Base-by-base conservation (phyloP, 2,888 invertebrate species). In the Linyphia triangularis region DNA sequence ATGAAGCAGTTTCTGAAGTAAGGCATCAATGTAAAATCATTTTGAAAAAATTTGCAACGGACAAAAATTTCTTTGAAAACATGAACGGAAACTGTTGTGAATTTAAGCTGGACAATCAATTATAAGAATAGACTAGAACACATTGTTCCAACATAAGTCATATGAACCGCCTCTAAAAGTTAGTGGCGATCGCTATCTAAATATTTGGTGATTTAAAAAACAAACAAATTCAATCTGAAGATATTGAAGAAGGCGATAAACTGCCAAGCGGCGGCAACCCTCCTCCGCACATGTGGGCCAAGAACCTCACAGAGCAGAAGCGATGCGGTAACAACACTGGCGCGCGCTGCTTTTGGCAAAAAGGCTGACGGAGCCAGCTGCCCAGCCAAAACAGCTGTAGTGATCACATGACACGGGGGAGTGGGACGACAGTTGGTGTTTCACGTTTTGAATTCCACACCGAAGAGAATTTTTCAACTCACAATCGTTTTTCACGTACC, bases 271-370 rank as follows among this genome's bases (percentile, higher is more conserved):
- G 4, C 4, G 24, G 30, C 59, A 73, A 43, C 43, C 63, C 26
- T 7, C 0, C 10, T 33, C 16, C 51, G 16, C 28, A 9, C 37
- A 43, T 63, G 79, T 19, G 63, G 59, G 57, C 51, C 69, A 67
- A 24, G 26, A 59, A 61, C 30, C 67, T 72, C 70, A 51, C 37
- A 26, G 28, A 22, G 59, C 30, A 61, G 61, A 70, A 37, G 59
- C 33, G 81, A 81, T 81, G 81, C 69, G 63, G 83, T 28, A 83
- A 73, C 65, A 83, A 73, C 73, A 63, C n/a, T 9, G n/a, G 51
- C n/a, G 51, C 16, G 51, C 13, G 13, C n/a, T 51, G n/a, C n/a
- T 51, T 51, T 51, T 51, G 67, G 37, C 77, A 73, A 63, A 9
- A 9, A 33, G 33, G 33, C 33, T 6, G 33, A 9, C 33, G 33